Evolutionary conservation across 1,140 invertebrate species (phyloP), one percentile per base, ranked within the genome.

Genomic region (Leptopilina clavipes): DNA sequence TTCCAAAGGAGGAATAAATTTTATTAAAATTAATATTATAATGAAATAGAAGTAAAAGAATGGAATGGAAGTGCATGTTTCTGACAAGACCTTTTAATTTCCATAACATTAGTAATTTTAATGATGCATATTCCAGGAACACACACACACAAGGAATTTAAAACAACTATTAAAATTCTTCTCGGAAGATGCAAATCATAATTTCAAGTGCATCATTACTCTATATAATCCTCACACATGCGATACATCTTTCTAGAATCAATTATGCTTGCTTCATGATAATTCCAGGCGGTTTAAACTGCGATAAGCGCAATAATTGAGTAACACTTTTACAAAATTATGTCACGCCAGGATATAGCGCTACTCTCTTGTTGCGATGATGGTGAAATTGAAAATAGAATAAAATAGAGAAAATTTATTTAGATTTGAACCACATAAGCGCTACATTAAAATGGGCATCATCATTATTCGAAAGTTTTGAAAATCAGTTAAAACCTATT

Each of bases 351-450:
- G 59, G 3, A 59, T 45, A 52, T 40, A n/a, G 37, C 37, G 22
- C 25, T 6, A 25, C 11, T 31, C 22, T 10, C n/a, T 7, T 12
- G n/a, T n/a, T n/a, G n/a, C n/a, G n/a, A n/a, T n/a, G n/a, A n/a
- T n/a, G n/a, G 59, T 65, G 19, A 65, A 65, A 65, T 65, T 65
- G 59, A 65, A 65, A 65, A 65, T 65, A 65, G n/a, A 65, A 65
- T 65, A 65, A 65, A 59, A 25, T 3, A 22, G 14, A 14, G 2
- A 48, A 3, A 48, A 0, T 11, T 22, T 59, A 25, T 10, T 14
- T 10, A 25, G 11, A n/a, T 19, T 31, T 22, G 11, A 59, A 31
- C 59, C 22, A 22, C 1, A n/a, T 31, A 31, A 65, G 52, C 3
- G 52, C 10, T 10, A 54, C 7, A 54, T 54, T 40, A 40, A 54